phyloP scores from a whole-genome alignment of 1,140 invertebrate species.

The Eriocheir sinensis region DNA sequence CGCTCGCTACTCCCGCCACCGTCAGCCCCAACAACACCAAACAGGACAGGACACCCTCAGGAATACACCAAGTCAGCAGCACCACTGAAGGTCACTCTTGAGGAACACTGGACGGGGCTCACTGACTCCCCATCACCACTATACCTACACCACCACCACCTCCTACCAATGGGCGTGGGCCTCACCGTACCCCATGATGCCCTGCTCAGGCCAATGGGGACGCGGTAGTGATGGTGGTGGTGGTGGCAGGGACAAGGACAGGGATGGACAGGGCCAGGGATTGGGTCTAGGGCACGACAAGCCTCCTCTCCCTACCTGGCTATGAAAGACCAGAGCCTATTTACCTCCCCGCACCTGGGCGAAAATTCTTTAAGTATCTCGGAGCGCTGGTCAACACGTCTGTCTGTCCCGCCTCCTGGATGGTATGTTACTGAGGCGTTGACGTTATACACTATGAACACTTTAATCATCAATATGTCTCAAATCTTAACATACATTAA shows the following conservation, averaged over 20 bases:
- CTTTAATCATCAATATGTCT: too few relatives aligned
- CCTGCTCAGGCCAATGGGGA: neutral
- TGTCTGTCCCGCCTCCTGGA: neutral
- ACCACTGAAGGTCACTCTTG: neutral
- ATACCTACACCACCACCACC: too few relatives aligned
- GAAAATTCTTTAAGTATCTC: neutral
- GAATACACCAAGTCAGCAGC: neutral
- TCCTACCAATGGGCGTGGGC: too few relatives aligned
- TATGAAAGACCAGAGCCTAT: conserved; percentile 12
- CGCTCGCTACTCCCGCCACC: neutral
- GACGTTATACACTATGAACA: too few relatives aligned
- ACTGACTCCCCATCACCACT: neutral
- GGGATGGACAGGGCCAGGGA: neutral
- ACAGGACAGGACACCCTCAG: too few relatives aligned
- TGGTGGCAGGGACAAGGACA: too few relatives aligned
- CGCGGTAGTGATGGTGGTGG: neutral
- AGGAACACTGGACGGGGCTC: neutral
- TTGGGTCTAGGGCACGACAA: neutral
- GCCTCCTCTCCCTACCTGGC: neutral
- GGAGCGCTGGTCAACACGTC: neutral
- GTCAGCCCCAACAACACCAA: too few relatives aligned
- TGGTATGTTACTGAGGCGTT: too few relatives aligned
- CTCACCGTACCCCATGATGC: neutral
- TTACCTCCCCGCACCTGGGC: neutral
- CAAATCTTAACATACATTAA: neutral